Conservation (phyloP, 2,888 invertebrate species). For the Clistopyga incitator region DNA sequence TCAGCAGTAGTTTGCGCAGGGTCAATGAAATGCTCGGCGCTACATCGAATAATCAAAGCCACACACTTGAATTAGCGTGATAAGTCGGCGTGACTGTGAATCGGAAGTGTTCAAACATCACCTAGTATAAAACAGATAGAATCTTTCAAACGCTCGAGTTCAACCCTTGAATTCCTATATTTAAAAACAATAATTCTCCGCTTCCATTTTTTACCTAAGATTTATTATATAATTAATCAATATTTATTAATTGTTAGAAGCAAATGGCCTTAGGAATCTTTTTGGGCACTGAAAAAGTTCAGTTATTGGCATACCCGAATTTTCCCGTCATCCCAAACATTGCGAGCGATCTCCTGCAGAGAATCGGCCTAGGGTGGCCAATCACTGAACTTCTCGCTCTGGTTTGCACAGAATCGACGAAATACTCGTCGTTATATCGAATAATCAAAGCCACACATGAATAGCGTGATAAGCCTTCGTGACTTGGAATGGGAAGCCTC, state of each 20-base stretch:
- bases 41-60: constrained; percentile 6
- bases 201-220: no score
- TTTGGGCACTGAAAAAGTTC: no score
- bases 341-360: not conserved
- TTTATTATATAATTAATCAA: no score
- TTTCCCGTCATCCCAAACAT: not conserved
- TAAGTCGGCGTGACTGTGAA: constrained; percentile 56
- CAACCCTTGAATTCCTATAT: no score
- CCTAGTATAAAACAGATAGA: not conserved
- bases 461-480: constrained; percentile 50
- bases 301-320: no score
- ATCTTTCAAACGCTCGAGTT: no score
- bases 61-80: constrained; percentile 41
- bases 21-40: not conserved
- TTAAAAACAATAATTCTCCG: no score
- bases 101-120: not conserved
- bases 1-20: not conserved
- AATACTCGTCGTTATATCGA: not conserved
- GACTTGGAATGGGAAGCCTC: constrained; percentile 42
- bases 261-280: no score
- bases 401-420: not conserved
- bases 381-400: not conserved
- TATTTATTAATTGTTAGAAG: no score
- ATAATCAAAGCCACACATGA: constrained; percentile 29
- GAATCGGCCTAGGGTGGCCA: not conserved